Conservation (phyloP, 2,888 invertebrate species). For the Drosophila prostipennis region DNA sequence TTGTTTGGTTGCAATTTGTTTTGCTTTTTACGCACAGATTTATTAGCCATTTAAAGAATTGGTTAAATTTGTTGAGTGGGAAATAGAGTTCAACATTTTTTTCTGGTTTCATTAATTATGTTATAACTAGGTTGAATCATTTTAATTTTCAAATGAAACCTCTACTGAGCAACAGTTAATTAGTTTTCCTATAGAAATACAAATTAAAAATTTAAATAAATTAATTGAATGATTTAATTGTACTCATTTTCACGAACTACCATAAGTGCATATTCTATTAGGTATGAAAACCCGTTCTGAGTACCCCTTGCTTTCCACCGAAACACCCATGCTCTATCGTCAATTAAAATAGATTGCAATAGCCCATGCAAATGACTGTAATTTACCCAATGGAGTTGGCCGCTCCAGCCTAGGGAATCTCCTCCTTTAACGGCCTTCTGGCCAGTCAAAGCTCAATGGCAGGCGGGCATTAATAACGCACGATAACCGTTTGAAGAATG, state of each 20-base stretch:
- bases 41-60: constrained; percentile 3
- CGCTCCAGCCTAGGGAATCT: neutral
- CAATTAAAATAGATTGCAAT: constrained; percentile 39
- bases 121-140: constrained; percentile 3
- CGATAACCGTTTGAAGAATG: constrained; percentile 52
- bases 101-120: constrained; percentile 11
- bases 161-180: constrained; percentile 1
- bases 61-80: neutral
- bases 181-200: neutral
- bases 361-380: constrained; percentile 38
- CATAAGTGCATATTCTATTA: neutral
- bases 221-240: constrained; percentile 9
- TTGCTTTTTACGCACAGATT: constrained; percentile 14
- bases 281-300: neutral
- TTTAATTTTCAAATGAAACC: constrained; percentile 6
- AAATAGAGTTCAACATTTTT: constrained; percentile 1
- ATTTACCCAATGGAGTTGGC: constrained; percentile 13
- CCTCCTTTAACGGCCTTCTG: constrained; percentile 11
- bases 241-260: neutral
- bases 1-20: constrained; percentile 31
- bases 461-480: constrained; percentile 56
- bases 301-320: too few relatives aligned
- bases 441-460: constrained; percentile 64
- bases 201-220: neutral
- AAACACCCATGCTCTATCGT: neutral